Evolutionary conservation across 2,113 vertebrate species (phyloP).

Genomic region (Mobula birostris): DNA sequence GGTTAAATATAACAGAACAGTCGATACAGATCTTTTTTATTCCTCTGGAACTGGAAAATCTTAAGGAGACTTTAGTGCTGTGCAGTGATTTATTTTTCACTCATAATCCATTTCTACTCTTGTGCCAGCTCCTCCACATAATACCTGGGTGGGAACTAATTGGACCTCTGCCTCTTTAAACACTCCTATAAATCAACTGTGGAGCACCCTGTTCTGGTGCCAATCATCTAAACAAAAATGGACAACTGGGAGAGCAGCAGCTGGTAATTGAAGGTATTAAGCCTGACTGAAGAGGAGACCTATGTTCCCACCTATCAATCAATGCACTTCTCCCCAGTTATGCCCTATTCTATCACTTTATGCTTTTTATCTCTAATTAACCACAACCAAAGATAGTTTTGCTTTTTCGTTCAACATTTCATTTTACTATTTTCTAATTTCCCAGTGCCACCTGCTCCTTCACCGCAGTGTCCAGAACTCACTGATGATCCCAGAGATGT

Average conservation of each 20-base stretch:
- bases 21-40: neutral
- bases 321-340: neutral
- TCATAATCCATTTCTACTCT: neutral
- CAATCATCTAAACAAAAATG: slow-evolving; percentile 5
- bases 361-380: neutral
- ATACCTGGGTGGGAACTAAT: slow-evolving; percentile 17
- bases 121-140: neutral
- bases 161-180: slow-evolving; percentile 1
- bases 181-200: neutral
- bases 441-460: neutral
- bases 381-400: neutral
- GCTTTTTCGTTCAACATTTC: neutral
- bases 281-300: neutral
- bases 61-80: neutral
- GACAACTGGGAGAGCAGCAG: neutral
- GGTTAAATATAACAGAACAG: neutral
- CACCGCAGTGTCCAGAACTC: too few relatives aligned
- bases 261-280: neutral
- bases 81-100: neutral
- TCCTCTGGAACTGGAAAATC: neutral
- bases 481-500: neutral
- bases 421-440: neutral
- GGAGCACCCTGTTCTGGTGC: slow-evolving; percentile 20
- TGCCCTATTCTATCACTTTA: neutral
- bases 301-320: neutral